Conservation (phyloP, 2,113 vertebrate genomes). For the Chinchilla lanigera region DNA sequence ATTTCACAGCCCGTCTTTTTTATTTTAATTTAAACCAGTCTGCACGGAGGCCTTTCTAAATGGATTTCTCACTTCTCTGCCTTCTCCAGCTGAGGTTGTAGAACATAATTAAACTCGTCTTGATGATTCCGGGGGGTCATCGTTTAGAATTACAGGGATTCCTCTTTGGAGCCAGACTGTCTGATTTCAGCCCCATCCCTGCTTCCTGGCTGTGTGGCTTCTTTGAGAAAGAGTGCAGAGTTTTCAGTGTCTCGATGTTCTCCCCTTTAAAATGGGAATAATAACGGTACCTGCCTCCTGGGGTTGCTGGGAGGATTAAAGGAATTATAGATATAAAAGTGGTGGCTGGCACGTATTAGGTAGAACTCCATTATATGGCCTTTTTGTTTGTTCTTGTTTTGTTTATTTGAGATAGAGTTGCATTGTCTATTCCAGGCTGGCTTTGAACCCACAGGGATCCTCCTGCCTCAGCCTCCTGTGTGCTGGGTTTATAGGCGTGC, state of each 20-base stretch:
- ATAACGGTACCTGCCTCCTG: neutral
- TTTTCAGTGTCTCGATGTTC: neutral
- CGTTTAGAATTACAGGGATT: neutral
- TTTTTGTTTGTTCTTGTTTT: neutral
- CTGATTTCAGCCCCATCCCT: neutral
- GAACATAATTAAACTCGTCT: slow-evolving; percentile 57
- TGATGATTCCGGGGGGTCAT: neutral
- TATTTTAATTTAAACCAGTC: slow-evolving; percentile 30
- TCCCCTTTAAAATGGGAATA: slow-evolving; percentile 3
- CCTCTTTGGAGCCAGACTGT: neutral
- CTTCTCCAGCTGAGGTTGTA: slow-evolving; percentile 28
- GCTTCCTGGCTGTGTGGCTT: neutral
- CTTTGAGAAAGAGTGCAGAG: neutral
- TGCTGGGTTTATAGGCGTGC: neutral
- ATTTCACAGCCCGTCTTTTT: neutral
- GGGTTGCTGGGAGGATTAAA: neutral
- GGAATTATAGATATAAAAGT: neutral
- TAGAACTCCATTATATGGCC: neutral
- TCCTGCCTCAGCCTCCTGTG: neutral
- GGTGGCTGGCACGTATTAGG: neutral
- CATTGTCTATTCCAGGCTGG: neutral
- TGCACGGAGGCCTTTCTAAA: slow-evolving; percentile 56
- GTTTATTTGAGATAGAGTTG: neutral
- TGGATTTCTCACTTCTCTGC: slow-evolving; percentile 67
- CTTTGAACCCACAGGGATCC: neutral